Percentiles rank a stretch among this genome's conserved stretches.
phyloP scores from a whole-genome alignment of 2,113 vertebrate genomes.

The Triplophysa tibetana region DNA sequence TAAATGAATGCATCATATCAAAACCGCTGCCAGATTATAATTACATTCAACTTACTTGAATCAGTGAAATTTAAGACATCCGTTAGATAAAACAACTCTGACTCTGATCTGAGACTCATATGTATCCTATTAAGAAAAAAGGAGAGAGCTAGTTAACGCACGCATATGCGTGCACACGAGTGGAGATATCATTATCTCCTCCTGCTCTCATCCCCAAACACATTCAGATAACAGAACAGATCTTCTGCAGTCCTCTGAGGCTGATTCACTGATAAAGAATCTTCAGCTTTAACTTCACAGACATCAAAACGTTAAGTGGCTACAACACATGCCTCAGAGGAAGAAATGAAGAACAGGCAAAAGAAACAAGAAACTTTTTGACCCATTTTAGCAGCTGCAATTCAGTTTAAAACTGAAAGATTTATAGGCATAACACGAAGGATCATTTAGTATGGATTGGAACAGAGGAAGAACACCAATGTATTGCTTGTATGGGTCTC shows the following conservation, averaged over 20 bases:
- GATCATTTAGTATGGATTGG: background rate
- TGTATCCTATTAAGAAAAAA: slow-evolving; percentile 17
- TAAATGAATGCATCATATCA: background rate
- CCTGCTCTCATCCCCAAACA: background rate
- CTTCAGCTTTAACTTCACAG: background rate
- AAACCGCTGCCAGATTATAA: background rate
- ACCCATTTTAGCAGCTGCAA: background rate
- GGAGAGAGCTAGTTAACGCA: background rate
- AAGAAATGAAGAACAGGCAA: background rate
- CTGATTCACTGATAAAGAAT: slow-evolving; percentile 22
- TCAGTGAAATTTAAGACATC: slow-evolving; percentile 1
- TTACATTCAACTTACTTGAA: slow-evolving; percentile 3
- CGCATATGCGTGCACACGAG: background rate
- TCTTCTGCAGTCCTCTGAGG: slow-evolving; percentile 2
- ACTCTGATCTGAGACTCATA: background rate
- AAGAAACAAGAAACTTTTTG: background rate
- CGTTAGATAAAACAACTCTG: background rate
- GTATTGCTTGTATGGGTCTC: no score
- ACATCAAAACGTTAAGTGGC: slow-evolving; percentile 10
- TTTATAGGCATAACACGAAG: background rate
- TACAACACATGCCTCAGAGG: background rate
- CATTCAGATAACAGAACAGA: slow-evolving; percentile 29
- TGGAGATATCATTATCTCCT: slow-evolving; percentile 1
- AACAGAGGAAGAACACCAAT: no score
- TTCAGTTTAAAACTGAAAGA: background rate